Evolutionary conservation across 2,888 invertebrate genomes (phyloP), one percentile per base, ranked within the genome.

Genomic region (Emmelina monodactyla): DNA sequence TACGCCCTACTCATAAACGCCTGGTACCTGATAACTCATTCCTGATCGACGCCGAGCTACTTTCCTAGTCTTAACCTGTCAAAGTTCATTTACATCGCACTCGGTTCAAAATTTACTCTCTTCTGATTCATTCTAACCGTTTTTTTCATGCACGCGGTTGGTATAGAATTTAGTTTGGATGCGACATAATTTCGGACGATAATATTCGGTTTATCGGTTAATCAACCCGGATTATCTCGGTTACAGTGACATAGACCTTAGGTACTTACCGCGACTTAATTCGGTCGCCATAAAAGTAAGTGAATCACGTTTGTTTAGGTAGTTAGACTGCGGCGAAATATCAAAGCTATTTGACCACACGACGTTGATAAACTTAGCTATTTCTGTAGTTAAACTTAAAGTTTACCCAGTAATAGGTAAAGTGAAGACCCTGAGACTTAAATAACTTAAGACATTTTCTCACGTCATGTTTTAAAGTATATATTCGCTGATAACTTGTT

Each of bases 1-100:
- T 70, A 60, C 62, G 67, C 61, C 64, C 62, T 55, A 58, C 61
- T 66, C 62, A 71, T 78, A 62, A 58, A 57, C 64, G 66, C 72
- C 73, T 72, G 53, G 73, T 75, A 69, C 63, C 56, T 58, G 53
- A 49, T 49, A 54, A 57, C 45, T 52, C 50, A 52, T 49, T 56
- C 55, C 59, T 55, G 54, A 55, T 50, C 50, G 49, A 16, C 22
- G 45, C 43, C 47, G 49, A 49, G 29, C 36, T 40, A 34, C 35
- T 25, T 25, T 25, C 25, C 25, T 25, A 25, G 25, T 25, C 19
- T 19, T 19, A 6, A 19, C 19, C 5, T 19, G 9, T 19, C 5
- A 5, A 19, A 9, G 9, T 19, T 19, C 5, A 6, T 19, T 9
- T 19, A 19, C 19, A 5, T 19, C 5, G 5, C 19, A 19, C 5